phyloP scores from a whole-genome alignment of 2,888 invertebrate species.

The Buathra laborator region DNA sequence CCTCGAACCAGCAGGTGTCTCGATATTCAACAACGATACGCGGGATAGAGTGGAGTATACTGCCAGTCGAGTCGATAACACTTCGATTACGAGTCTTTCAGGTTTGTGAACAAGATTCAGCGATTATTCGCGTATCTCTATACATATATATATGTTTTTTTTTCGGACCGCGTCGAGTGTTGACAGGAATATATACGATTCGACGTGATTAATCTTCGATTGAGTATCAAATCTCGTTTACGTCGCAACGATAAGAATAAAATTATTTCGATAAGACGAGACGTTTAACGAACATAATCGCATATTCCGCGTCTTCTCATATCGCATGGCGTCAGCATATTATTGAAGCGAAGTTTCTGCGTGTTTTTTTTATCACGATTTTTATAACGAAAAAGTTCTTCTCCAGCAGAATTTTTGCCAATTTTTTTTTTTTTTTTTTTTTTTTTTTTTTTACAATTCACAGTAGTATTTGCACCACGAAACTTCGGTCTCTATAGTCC shows the following conservation, averaged over 20 bases:
- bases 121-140: background rate
- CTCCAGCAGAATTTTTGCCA: background rate
- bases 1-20: slow-evolving; percentile 22
- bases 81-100: slow-evolving; percentile 16
- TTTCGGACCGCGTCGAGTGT: background rate
- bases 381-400: background rate
- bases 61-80: background rate
- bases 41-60: background rate
- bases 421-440: background rate
- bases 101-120: background rate
- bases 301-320: background rate
- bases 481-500: background rate
- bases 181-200: background rate
- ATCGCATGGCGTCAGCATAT: slow-evolving; percentile 1
- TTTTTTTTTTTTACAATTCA: slow-evolving; percentile 3
- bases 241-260: background rate
- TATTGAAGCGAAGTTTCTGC: background rate
- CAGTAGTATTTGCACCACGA: slow-evolving; percentile 7
- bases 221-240: background rate
- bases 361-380: background rate
- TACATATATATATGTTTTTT: background rate
- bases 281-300: background rate
- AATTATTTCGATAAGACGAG: slow-evolving; percentile 1
- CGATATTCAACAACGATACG: background rate
- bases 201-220: slow-evolving; percentile 23